Evolutionary conservation across 2,113 vertebrate species (phyloP).

Genomic region (Ophiodon elongatus): DNA sequence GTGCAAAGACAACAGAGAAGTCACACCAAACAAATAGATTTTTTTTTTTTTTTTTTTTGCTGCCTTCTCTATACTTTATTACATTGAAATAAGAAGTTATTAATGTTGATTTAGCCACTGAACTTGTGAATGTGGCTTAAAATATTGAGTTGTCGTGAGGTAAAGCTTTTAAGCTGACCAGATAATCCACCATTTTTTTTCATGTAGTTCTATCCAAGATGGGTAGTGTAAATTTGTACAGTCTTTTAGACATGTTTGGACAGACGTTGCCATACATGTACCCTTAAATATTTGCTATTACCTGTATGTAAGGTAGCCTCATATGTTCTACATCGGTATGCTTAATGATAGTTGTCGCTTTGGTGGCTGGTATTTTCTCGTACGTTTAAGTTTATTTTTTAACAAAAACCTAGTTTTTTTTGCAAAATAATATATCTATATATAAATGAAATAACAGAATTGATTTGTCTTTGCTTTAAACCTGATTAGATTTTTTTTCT

Average conservation of each 20-base stretch:
- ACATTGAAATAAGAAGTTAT: conserved; percentile 71
- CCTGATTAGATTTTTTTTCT: conserved; percentile 64
- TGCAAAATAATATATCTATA: conserved; percentile 89
- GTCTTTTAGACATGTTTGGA: conserved; percentile 98
- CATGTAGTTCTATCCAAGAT: conserved; percentile 91
- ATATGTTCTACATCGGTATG: conserved; percentile 94
- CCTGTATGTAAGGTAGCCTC: conserved; percentile 95
- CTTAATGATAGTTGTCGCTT: conserved; percentile 93
- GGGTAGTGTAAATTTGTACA: conserved; percentile 99
- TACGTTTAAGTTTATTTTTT: conserved; percentile 80
- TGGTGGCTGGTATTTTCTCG: conserved; percentile 90
- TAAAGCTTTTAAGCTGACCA: conserved; percentile 68
- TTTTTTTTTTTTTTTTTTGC: conserved; percentile 68
- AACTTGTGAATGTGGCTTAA: conserved; percentile 76
- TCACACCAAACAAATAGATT: conserved; percentile 74
- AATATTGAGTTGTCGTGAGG: conserved; percentile 81
- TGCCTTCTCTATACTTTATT: conserved; percentile 79
- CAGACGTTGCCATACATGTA: conserved; percentile 91
- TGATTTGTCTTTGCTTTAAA: conserved; percentile 73
- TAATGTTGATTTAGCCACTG: conserved; percentile 79
- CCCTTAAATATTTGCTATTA: conserved; percentile 88
- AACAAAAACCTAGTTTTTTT: conserved; percentile 89
- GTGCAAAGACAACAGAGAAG: conserved; percentile 55
- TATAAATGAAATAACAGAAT: conserved; percentile 75
- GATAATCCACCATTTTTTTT: conserved; percentile 85